Conservation (phyloP, 2,888 invertebrate species). For the Pycnomerus fuliginosus region DNA sequence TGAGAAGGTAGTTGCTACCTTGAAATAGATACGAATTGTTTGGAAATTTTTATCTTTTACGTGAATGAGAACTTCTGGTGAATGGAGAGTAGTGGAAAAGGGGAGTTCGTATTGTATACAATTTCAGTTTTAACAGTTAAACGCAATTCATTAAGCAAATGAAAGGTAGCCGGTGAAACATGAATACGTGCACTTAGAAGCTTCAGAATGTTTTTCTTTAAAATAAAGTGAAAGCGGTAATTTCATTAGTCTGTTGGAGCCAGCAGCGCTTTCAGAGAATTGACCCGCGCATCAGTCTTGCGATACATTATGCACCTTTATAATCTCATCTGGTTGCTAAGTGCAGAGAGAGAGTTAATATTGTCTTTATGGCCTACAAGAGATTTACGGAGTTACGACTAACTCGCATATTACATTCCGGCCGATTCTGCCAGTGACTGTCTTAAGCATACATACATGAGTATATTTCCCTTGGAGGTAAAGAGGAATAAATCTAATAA, state of each 20-base stretch:
- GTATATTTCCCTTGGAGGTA: constrained; percentile 27
- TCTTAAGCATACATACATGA: constrained; percentile 24
- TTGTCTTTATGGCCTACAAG: constrained; percentile 49
- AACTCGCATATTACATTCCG: constrained; percentile 51
- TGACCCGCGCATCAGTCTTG: constrained; percentile 35
- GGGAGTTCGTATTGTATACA: constrained; percentile 16
- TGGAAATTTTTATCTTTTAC: constrained; percentile 29
- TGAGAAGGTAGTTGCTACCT: constrained; percentile 33
- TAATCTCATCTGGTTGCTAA: constrained; percentile 40
- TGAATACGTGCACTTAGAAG: constrained; percentile 41
- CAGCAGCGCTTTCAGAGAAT: constrained; percentile 32
- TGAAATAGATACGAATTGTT: constrained; percentile 35
- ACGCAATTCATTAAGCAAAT: constrained; percentile 39
- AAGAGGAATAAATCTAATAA: constrained; percentile 28
- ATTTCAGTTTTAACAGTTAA: constrained; percentile 37
- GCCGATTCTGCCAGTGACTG: constrained; percentile 34
- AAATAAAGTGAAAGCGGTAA: constrained; percentile 40
- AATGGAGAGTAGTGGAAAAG: constrained; percentile 16
- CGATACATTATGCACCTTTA: constrained; percentile 41
- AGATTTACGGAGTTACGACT: constrained; percentile 49
- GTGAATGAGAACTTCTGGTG: constrained; percentile 16
- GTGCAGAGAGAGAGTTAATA: constrained; percentile 45
- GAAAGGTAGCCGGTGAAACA: constrained; percentile 37
- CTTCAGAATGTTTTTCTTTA: constrained; percentile 35
- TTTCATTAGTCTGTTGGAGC: constrained; percentile 37